phyloP scores from a whole-genome alignment of 1,140 invertebrate species.

The Brachionus koreanus region DNA sequence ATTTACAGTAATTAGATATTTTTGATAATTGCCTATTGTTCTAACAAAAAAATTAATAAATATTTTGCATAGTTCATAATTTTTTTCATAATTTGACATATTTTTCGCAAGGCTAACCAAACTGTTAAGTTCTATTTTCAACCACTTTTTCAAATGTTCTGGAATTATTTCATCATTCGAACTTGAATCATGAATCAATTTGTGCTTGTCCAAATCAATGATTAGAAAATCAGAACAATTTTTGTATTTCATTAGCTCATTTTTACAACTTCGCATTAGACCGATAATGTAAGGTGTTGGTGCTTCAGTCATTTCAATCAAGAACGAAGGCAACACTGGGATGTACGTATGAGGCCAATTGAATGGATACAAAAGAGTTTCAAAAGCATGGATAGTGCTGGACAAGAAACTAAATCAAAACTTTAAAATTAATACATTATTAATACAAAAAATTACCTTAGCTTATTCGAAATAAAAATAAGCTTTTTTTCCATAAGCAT shows the following conservation, averaged over 20 bases:
- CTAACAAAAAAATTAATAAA: conserved; percentile 30
- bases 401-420: conserved; percentile 59
- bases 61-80: conserved; percentile 27
- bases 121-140: conserved; percentile 62
- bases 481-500: conserved; percentile 25
- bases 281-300: conserved; percentile 73
- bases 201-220: conserved; percentile 47
- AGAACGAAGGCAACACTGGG: conserved; percentile 67
- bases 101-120: conserved; percentile 64
- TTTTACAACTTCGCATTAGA: conserved; percentile 60
- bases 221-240: conserved; percentile 55
- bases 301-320: conserved; percentile 69
- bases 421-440: neutral
- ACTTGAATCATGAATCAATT: conserved; percentile 58
- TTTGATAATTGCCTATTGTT: neutral
- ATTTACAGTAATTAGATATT: neutral
- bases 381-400: conserved; percentile 69
- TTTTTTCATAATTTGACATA: conserved; percentile 49
- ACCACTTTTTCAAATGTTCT: conserved; percentile 61
- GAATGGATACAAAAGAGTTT: conserved; percentile 73
- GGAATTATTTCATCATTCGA: conserved; percentile 66
- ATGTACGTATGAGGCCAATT: conserved; percentile 75
- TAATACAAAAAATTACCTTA: neutral
- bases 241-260: conserved; percentile 49
- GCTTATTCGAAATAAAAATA: conserved; percentile 18